phyloP scores from a whole-genome alignment of 2,888 invertebrate genomes.

The Entomobrya proxima region DNA sequence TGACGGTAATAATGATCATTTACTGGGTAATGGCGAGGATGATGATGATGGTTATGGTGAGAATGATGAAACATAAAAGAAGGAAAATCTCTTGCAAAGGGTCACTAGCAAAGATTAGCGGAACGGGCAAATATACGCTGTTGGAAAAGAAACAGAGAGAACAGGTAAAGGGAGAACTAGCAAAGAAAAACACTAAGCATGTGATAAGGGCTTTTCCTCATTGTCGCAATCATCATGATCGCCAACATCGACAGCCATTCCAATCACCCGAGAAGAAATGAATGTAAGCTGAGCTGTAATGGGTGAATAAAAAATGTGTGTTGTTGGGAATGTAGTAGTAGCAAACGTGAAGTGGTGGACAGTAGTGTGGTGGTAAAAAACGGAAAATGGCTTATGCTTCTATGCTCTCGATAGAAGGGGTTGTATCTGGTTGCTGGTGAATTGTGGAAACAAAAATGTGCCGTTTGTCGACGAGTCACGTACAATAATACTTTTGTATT shows the following conservation, averaged over 20 bases:
- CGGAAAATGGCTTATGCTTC: no score
- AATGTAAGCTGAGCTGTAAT: not conserved
- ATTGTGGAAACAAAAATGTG: not conserved
- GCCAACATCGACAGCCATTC: constrained; percentile 32
- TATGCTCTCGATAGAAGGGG: no score
- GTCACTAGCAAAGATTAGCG: not conserved
- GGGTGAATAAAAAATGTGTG: not conserved
- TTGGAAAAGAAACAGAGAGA: no score
- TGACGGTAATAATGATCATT: constrained; percentile 21
- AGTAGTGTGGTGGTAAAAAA: no score
- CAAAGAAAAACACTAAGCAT: not conserved
- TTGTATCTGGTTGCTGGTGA: not conserved
- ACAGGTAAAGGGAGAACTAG: not conserved
- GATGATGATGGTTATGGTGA: constrained; percentile 31
- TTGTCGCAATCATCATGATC: constrained; percentile 22
- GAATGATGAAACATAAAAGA: constrained; percentile 36
- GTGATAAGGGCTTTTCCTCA: constrained; percentile 15
- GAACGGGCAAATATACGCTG: no score
- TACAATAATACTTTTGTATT: constrained; percentile 40
- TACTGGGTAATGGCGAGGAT: not conserved
- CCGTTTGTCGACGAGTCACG: constrained; percentile 27
- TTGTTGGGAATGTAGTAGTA: not conserved
- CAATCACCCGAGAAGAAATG: not conserved
- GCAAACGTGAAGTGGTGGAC: no score
- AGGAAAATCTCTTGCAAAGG: constrained; percentile 3